A percentile compares a stretch with the other conserved stretches of the same genome.
phyloP scores from a whole-genome alignment of 2,888 invertebrate species.

The Acheta domesticus region DNA sequence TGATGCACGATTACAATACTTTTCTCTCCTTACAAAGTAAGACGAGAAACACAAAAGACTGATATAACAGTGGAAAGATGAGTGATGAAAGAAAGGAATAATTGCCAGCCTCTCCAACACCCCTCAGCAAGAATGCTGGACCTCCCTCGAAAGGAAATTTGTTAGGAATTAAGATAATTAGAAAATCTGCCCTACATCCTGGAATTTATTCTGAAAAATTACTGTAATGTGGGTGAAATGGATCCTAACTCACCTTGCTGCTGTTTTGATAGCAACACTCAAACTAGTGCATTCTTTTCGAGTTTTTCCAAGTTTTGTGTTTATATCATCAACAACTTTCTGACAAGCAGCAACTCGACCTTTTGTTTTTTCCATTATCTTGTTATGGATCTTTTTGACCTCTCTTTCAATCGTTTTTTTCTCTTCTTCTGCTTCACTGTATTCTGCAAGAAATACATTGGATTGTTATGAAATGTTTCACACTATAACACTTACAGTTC shows the following conservation, averaged over 20 bases:
- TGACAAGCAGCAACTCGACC: conserved; percentile 68
- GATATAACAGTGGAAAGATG: too few relatives aligned
- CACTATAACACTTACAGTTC: neutral
- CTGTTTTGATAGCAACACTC: conserved; percentile 49
- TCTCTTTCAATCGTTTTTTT: conserved; percentile 60
- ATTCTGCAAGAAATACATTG: conserved; percentile 42
- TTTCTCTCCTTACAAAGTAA: too few relatives aligned
- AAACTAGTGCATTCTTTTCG: conserved; percentile 50
- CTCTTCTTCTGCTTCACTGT: conserved; percentile 55
- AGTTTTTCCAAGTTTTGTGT: conserved; percentile 69
- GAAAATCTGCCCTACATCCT: too few relatives aligned
- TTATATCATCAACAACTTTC: conserved; percentile 64
- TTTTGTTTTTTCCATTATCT: conserved; percentile 67
- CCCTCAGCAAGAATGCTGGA: too few relatives aligned
- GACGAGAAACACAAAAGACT: too few relatives aligned
- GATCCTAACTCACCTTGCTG: conserved; percentile 50
- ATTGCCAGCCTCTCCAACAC: too few relatives aligned
- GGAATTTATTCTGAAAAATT: too few relatives aligned
- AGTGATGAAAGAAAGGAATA: too few relatives aligned
- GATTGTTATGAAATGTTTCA: neutral
- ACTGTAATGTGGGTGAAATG: neutral
- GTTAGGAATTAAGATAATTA: too few relatives aligned
- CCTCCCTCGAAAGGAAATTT: too few relatives aligned
- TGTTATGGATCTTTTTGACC: conserved; percentile 61
- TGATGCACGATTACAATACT: too few relatives aligned